Conservation (phyloP, 2,888 invertebrate species). For the Cynaeus angustus region DNA sequence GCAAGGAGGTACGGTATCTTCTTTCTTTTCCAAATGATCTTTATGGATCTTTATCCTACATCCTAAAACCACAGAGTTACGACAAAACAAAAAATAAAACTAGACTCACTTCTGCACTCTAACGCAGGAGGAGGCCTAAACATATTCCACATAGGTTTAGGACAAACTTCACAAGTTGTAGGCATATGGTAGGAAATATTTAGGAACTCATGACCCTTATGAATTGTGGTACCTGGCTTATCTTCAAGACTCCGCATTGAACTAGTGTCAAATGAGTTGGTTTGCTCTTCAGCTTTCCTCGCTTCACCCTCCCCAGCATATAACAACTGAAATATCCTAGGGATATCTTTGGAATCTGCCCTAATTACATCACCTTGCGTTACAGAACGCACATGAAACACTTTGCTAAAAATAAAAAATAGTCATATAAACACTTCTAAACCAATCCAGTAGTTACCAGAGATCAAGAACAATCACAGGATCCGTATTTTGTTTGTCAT, state of each 20-base stretch:
- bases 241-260: constrained; percentile 73
- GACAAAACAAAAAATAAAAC: constrained; percentile 5
- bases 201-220: constrained; percentile 97
- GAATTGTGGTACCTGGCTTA: constrained; percentile 79
- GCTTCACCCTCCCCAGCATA: constrained; percentile 98
- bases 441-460: constrained; percentile 75
- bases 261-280: constrained; percentile 72
- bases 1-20: constrained; percentile 93
- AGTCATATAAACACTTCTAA: constrained; percentile 20
- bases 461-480: constrained; percentile 96
- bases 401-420: constrained; percentile 80
- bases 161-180: constrained; percentile 97
- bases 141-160: constrained; percentile 97
- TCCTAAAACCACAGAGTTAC: constrained; percentile 73
- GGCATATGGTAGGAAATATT: constrained; percentile 98
- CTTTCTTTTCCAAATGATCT: constrained; percentile 92
- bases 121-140: constrained; percentile 97
- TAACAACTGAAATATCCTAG: constrained; percentile 96
- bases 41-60: constrained; percentile 98
- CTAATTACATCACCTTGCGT: constrained; percentile 99
- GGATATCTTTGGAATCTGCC: constrained; percentile 99
- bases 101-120: constrained; percentile 91
- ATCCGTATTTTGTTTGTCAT: constrained; percentile 94
- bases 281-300: constrained; percentile 82
- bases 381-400: constrained; percentile 98